phyloP scores from a whole-genome alignment of 2,888 invertebrate genomes.

The Pristionchus mayeri region DNA sequence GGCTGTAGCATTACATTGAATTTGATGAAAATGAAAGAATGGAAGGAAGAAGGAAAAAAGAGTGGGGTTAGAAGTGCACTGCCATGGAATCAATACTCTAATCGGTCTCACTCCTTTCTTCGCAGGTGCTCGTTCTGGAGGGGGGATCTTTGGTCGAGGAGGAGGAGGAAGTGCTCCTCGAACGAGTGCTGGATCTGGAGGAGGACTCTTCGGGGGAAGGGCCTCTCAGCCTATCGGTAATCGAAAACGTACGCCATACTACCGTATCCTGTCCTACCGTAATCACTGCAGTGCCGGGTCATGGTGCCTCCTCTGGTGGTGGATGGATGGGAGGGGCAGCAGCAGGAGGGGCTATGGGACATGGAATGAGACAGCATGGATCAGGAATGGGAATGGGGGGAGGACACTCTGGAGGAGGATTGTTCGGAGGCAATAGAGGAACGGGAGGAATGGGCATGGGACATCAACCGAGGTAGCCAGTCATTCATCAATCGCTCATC shows the following conservation, averaged over 20 bases:
- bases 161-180: neutral
- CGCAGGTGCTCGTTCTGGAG: slow-evolving; percentile 45
- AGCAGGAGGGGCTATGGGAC: slow-evolving; percentile 29
- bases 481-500: neutral
- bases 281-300: slow-evolving; percentile 41
- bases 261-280: slow-evolving; percentile 20
- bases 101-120: neutral
- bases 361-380: slow-evolving; percentile 45
- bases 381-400: slow-evolving; percentile 20
- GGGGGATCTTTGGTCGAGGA: neutral
- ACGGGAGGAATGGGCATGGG: slow-evolving; percentile 20
- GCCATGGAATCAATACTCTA: neutral
- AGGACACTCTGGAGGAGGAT: slow-evolving; percentile 42
- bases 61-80: no score
- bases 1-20: neutral
- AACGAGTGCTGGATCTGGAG: neutral
- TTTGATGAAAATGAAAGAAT: neutral
- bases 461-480: slow-evolving; percentile 14
- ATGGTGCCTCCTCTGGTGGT: neutral
- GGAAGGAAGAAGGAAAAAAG: neutral
- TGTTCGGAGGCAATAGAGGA: slow-evolving; percentile 41
- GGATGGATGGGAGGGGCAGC: slow-evolving; percentile 34
- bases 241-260: neutral
- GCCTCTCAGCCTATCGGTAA: neutral
- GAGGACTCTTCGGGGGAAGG: slow-evolving; percentile 45